Base-by-base conservation (phyloP, 2,113 vertebrate genomes). In the Nothoprocta perdicaria region DNA sequence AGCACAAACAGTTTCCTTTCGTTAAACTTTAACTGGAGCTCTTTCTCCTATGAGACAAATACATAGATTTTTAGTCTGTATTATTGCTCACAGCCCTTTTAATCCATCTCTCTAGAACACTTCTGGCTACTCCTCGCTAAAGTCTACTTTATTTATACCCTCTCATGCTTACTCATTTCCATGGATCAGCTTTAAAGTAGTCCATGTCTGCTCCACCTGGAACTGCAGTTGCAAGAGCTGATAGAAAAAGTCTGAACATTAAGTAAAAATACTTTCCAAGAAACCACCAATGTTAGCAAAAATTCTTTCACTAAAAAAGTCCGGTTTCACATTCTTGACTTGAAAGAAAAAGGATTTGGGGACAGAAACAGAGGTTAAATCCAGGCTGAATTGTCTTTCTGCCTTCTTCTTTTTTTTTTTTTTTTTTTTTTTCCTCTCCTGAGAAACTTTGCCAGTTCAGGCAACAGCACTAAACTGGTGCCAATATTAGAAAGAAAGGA, bases 11-110 rank as follows among this genome's bases (percentile, higher is more conserved):
- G 72, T 14, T 82, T 69, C 12, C 23, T 92, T 80, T 14, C 60
- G 75, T 80, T 92, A 89, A 92, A 91, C 48, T 89, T 91, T 57
- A 95, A 89, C 72, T 58, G 7, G 14, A 79, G 38, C 9, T 87
- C 50, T 45, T 78, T 77, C 72, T 89, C 53, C 62, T 69, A 29
- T 4, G 18, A 48, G 62, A 71, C 24, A 86, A 74, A 46, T 4
- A 58, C 1, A 10, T 31, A 89, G 63, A 76, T 77, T 86, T 94
- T 55, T 38, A 41, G 38, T 52, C 55, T 57, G 11, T 38, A 31
- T 22, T 83, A 43, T 1, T 1, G 5, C 35, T 72, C 55, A 40
- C 52, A 76, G 68, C 33, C 35, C 14, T 27, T 22, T 53, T 57
- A n/a, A 22, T 80, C 33, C 60, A 41, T 48, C 60, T 87, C 66